phyloP scores from a whole-genome alignment of 37 sponge, comb jelly and placozoan genomes.

The Petrosia ficiformis region DNA sequence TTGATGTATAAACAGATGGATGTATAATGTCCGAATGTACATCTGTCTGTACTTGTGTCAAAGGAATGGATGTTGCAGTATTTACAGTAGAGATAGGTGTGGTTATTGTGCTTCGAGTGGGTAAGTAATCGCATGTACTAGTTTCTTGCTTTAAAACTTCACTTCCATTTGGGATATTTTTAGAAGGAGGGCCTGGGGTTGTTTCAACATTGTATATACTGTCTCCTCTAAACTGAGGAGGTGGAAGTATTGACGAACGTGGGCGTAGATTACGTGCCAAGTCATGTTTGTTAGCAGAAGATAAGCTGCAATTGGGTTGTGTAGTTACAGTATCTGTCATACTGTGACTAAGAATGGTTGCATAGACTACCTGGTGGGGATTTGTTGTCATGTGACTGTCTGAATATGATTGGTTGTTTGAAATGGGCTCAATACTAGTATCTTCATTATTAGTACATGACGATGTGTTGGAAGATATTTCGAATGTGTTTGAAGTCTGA shows the following conservation, averaged over 20 bases:
- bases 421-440: neutral
- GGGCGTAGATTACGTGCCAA: neutral
- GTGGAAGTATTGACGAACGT: neutral
- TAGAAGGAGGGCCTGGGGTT: neutral
- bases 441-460: constrained; percentile 1
- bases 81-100: neutral
- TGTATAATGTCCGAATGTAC: neutral
- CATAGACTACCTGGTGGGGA: no score
- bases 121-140: no score
- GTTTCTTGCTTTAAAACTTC: no score
- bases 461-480: no score
- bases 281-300: no score
- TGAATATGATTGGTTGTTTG: neutral
- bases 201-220: constrained; percentile 10
- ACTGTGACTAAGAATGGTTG: no score
- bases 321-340: no score
- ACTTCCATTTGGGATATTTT: no score
- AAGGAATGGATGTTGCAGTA: neutral
- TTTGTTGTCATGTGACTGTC: no score
- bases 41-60: neutral
- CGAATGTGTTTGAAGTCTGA: neutral
- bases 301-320: no score
- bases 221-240: constrained; percentile 26
- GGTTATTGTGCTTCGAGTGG: no score
- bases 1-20: neutral